A percentile compares a stretch with the other conserved stretches of the same genome.
Conservation (phyloP, 2,888 invertebrate species). For the Micoletzkya japonica region DNA sequence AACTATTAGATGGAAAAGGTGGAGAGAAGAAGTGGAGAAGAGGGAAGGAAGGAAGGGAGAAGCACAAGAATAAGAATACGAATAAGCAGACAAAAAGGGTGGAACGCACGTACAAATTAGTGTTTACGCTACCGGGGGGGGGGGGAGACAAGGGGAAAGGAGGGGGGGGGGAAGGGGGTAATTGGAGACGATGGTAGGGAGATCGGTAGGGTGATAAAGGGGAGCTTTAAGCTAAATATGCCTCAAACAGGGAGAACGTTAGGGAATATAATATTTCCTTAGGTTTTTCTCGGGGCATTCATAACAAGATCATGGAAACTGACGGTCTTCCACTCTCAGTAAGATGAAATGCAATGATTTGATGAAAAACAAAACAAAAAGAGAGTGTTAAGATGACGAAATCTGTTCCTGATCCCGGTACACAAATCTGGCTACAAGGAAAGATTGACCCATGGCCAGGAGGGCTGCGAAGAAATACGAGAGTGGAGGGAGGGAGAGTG, state of each 20-base stretch:
- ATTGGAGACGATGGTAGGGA: neutral
- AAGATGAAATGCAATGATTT: too few species aligned
- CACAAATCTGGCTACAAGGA: neutral
- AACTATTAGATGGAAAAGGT: neutral
- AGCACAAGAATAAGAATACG: conserved; percentile 5
- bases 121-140: too few species aligned
- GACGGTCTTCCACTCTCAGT: too few species aligned
- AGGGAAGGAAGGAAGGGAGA: neutral
- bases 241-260: too few species aligned
- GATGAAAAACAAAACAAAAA: too few species aligned
- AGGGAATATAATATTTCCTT: too few species aligned
- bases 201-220: neutral
- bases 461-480: neutral
- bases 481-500: neutral
- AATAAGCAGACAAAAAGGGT: neutral
- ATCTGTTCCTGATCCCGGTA: too few species aligned
- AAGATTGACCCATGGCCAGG: neutral
- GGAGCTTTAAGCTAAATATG: too few species aligned
- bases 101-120: too few species aligned
- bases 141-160: neutral
- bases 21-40: neutral
- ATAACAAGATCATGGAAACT: too few species aligned
- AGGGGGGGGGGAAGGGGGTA: neutral
- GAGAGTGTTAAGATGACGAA: too few species aligned
- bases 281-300: too few species aligned